Conservation (phyloP, 2,797 vertebrate species). For the Columba guinea region DNA sequence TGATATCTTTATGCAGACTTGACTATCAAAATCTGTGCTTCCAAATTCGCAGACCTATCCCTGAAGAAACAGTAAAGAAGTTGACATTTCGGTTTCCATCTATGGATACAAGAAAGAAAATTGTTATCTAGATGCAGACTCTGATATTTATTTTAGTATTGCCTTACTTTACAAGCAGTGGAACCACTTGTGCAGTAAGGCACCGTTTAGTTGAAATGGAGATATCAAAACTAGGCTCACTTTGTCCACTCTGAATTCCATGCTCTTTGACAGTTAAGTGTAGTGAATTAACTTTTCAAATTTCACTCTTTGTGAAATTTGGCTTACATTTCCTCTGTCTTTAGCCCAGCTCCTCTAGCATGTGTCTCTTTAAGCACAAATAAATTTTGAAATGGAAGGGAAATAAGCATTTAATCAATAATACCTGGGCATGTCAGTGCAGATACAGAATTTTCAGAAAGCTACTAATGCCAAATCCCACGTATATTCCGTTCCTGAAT, state of each 20-base stretch:
- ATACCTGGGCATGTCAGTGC: background rate
- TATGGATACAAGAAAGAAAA: background rate
- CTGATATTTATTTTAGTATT: background rate
- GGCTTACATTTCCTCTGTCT: background rate
- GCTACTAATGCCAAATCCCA: background rate
- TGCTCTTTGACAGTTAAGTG: background rate
- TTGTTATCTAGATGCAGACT: background rate
- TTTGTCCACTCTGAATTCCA: background rate
- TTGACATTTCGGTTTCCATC: background rate
- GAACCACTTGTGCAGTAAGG: background rate
- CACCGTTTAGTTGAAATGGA: background rate
- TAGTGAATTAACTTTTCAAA: background rate
- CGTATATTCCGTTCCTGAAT: background rate
- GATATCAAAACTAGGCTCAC: background rate
- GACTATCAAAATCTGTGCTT: background rate
- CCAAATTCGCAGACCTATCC: background rate
- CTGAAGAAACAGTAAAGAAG: background rate
- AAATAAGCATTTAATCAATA: background rate
- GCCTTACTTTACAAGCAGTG: background rate
- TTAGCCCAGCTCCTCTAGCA: background rate
- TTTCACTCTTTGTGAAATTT: background rate
- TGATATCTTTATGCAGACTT: conserved; percentile 6
- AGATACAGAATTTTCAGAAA: background rate
- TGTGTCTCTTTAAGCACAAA: background rate
- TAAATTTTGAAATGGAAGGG: background rate